Percentiles rank a stretch among this genome's conserved stretches.
phyloP scores from a whole-genome alignment of 2,797 vertebrate species.

The Fundulus diaphanus region DNA sequence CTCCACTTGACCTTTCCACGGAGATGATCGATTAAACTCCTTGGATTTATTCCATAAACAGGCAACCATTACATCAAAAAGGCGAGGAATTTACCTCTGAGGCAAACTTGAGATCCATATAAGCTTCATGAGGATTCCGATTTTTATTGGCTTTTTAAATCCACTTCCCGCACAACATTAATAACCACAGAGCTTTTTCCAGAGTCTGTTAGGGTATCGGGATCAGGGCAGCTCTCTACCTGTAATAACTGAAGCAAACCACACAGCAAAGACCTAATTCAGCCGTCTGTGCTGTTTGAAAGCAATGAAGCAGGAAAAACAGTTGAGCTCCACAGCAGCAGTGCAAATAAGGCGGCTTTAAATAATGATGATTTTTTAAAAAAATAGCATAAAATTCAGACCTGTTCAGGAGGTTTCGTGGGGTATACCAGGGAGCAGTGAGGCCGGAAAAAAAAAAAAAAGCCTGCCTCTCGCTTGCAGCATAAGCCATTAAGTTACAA shows the following conservation, averaged over 20 bases:
- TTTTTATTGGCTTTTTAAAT: constrained; percentile 71
- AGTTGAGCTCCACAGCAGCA: constrained; percentile 37
- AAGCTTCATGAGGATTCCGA: constrained; percentile 68
- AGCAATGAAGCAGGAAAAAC: constrained; percentile 54
- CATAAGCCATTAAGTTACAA: constrained; percentile 69
- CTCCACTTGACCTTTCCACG: constrained; percentile 79
- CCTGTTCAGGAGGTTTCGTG: constrained; percentile 62
- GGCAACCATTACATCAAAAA: constrained; percentile 77
- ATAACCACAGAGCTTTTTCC: constrained; percentile 55
- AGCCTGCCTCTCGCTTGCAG: constrained; percentile 52
- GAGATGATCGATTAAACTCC: constrained; percentile 79
- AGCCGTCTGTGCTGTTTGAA: constrained; percentile 57
- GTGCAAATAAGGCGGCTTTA: constrained; percentile 24
- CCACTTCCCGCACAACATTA: constrained; percentile 63
- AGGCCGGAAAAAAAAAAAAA: constrained; percentile 28
- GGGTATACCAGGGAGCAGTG: constrained; percentile 44
- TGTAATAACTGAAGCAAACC: constrained; percentile 69
- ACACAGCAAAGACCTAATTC: constrained; percentile 55
- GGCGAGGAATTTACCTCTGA: constrained; percentile 75
- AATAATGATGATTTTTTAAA: neutral
- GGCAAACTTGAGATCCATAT: constrained; percentile 75
- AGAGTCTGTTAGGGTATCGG: constrained; percentile 40
- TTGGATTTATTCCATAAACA: constrained; percentile 80
- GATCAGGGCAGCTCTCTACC: constrained; percentile 48
- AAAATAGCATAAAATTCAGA: constrained; percentile 14